Conservation (phyloP, 1,140 invertebrate genomes). For the Aphidius ervi region DNA sequence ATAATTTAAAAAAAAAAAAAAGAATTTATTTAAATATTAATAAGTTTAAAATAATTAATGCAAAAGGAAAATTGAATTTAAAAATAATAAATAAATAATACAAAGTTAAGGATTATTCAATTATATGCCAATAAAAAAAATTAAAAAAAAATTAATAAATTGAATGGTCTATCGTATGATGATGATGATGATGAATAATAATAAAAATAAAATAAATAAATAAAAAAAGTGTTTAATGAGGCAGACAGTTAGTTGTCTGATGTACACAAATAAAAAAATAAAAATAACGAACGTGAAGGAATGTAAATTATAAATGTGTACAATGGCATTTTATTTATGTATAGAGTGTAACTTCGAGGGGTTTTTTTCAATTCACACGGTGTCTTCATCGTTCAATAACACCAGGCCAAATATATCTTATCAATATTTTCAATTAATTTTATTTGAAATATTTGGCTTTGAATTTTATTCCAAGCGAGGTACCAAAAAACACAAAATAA, state of each 20-base stretch:
- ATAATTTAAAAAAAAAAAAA: not conserved
- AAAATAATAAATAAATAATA: no score
- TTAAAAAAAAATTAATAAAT: not conserved
- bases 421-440: conserved; percentile 16
- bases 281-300: conserved; percentile 19
- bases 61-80: no score
- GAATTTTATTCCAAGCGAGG: conserved; percentile 21
- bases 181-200: no score
- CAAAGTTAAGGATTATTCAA: not conserved
- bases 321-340: conserved; percentile 25
- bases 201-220: conserved; percentile 6
- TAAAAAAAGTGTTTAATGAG: conserved; percentile 13
- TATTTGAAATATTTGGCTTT: not conserved
- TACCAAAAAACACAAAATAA: conserved; percentile 22
- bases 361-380: conserved; percentile 16
- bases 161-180: conserved; percentile 2
- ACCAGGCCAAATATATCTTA: conserved; percentile 15
- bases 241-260: conserved; percentile 15
- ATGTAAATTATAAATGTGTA: conserved; percentile 20
- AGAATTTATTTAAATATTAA: no score
- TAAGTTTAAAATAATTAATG: no score
- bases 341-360: conserved; percentile 15
- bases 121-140: conserved; percentile 3
- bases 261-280: conserved; percentile 7
- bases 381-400: conserved; percentile 14